Conservation (phyloP, 2,888 invertebrate species). For the Drosophila quinaria region DNA sequence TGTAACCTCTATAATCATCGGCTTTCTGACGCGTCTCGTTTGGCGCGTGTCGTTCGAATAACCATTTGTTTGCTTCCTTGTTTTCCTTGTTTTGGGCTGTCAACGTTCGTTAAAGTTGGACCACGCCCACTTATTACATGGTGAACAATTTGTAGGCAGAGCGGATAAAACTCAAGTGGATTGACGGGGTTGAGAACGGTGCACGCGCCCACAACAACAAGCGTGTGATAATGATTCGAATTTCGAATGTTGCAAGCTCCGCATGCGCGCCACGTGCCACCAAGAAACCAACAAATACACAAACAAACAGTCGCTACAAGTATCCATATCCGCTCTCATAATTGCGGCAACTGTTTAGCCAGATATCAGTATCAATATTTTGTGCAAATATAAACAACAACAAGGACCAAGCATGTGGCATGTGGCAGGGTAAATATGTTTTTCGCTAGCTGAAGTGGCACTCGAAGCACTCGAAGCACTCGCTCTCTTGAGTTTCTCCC, state of each 20-base stretch:
- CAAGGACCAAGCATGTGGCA: slow-evolving; percentile 8
- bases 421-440: slow-evolving; percentile 66
- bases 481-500: slow-evolving; percentile 2
- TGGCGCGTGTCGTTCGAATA: slow-evolving; percentile 57
- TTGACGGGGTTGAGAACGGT: slow-evolving; percentile 18
- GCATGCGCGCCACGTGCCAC: slow-evolving; percentile 77
- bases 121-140: slow-evolving; percentile 73
- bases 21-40: slow-evolving; percentile 69
- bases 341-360: slow-evolving; percentile 72
- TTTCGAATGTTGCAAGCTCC: slow-evolving; percentile 64
- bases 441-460: slow-evolving; percentile 60
- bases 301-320: slow-evolving; percentile 67
- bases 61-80: slow-evolving; percentile 38
- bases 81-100: slow-evolving; percentile 47
- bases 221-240: slow-evolving; percentile 82
- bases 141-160: slow-evolving; percentile 67
- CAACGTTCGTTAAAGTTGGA: slow-evolving; percentile 35
- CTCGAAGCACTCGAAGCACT: slow-evolving; percentile 49
- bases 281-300: slow-evolving; percentile 10
- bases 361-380: slow-evolving; percentile 61
- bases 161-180: slow-evolving; percentile 55
- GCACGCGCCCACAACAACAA: slow-evolving; percentile 71
- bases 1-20: slow-evolving; percentile 70
- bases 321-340: slow-evolving; percentile 81
- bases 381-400: slow-evolving; percentile 34